phyloP scores from a whole-genome alignment of 1,140 invertebrate species.

The Aphelinus atriplicis region DNA sequence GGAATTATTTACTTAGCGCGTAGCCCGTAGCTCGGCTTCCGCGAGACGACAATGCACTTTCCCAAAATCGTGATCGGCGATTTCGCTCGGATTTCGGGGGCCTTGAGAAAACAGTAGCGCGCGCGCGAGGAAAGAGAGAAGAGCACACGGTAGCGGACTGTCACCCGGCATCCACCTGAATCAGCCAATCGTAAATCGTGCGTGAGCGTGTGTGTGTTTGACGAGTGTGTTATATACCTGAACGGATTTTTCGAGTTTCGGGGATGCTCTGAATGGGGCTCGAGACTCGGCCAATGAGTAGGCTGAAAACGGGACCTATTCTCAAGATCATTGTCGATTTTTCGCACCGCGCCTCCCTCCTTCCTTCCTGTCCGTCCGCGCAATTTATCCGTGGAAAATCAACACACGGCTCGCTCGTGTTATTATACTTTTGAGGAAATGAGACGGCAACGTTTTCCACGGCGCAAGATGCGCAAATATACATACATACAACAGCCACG shows the following conservation, averaged over 20 bases:
- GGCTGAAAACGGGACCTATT: not conserved
- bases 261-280: not conserved
- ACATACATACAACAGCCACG: no score
- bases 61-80: not conserved
- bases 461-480: no score
- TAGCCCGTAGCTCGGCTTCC: not conserved
- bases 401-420: not conserved
- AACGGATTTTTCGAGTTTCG: not conserved
- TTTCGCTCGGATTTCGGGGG: slow-evolving; percentile 10
- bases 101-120: slow-evolving; percentile 19
- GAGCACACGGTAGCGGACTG: not conserved
- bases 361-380: not conserved
- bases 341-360: not conserved
- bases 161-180: not conserved
- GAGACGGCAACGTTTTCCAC: not conserved
- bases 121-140: not conserved
- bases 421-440: slow-evolving; percentile 1
- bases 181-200: slow-evolving; percentile 12
- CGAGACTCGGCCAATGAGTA: not conserved
- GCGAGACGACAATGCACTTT: not conserved
- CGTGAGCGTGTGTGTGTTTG: not conserved
- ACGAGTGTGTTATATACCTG: not conserved
- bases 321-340: slow-evolving; percentile 1
- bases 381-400: not conserved
- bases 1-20: slow-evolving; percentile 14